These are phyloP conservation scores for Cromileptes altivelis DNA, from an alignment of 2,113 vertebrate species.

Conservation along the genomic window DNA sequence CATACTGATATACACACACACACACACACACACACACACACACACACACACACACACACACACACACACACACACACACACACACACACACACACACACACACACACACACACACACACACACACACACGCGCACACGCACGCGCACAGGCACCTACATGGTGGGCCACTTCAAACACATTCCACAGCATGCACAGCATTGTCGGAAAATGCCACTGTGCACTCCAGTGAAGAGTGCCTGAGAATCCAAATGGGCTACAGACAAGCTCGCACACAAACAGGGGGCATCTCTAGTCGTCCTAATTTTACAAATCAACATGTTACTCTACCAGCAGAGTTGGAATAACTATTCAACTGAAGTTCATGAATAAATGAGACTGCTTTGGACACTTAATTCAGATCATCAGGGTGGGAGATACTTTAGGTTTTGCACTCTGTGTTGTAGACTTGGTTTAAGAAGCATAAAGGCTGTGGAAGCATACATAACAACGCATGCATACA, in stretches of 20 bases:
- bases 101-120: slow-evolving; percentile 44
- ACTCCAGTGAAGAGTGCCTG: slow-evolving; percentile 71
- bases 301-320: slow-evolving; percentile 18
- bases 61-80: slow-evolving; percentile 21
- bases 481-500: slow-evolving; percentile 25
- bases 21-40: slow-evolving; percentile 22
- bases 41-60: slow-evolving; percentile 46
- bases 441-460: slow-evolving; percentile 7
- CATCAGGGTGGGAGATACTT: background rate
- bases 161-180: slow-evolving; percentile 87
- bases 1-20: slow-evolving; percentile 19
- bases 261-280: slow-evolving; percentile 44
- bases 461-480: slow-evolving; percentile 13
- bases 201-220: slow-evolving; percentile 81
- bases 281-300: background rate
- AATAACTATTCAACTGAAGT: background rate
- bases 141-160: slow-evolving; percentile 75
- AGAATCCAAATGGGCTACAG: slow-evolving; percentile 58
- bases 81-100: slow-evolving; percentile 25
- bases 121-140: too few species aligned
- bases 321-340: background rate
- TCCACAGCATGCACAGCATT: slow-evolving; percentile 82
- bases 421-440: background rate
- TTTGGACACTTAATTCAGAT: slow-evolving; percentile 16
- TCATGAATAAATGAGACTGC: background rate